phyloP scores from a whole-genome alignment of 2,888 invertebrate genomes.

The Cryptus armator region DNA sequence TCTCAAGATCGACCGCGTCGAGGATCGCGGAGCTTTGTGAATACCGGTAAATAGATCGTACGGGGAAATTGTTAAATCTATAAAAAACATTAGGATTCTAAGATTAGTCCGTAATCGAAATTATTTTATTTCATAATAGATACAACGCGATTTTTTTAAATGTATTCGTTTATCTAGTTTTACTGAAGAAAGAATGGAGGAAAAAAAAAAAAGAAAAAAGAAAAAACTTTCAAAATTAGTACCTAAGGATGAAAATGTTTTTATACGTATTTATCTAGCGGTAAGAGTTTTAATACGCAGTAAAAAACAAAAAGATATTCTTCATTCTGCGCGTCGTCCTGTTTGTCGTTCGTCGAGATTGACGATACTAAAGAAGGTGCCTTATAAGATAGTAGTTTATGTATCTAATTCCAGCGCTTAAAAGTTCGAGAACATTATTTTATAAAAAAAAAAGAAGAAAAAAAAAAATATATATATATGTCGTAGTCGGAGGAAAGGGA shows the following conservation, averaged over 20 bases:
- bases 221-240: constrained; percentile 68
- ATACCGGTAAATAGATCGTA: constrained; percentile 27
- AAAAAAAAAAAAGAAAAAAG: too few species aligned
- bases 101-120: constrained; percentile 44
- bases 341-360: constrained; percentile 24
- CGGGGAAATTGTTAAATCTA: constrained; percentile 44
- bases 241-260: constrained; percentile 63
- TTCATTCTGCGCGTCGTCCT: constrained; percentile 10
- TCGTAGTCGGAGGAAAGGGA: constrained; percentile 4
- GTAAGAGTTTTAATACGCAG: constrained; percentile 39
- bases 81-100: constrained; percentile 32
- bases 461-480: constrained; percentile 25
- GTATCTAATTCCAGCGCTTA: constrained; percentile 55
- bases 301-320: constrained; percentile 23
- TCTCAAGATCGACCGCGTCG: constrained; percentile 34
- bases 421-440: constrained; percentile 32
- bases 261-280: constrained; percentile 67
- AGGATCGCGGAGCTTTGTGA: constrained; percentile 26
- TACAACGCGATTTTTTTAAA: constrained; percentile 24
- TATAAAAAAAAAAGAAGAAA: constrained; percentile 13
- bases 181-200: constrained; percentile 1
- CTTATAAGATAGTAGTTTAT: constrained; percentile 67
- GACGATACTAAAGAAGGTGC: constrained; percentile 62
- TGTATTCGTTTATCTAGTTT: constrained; percentile 51
- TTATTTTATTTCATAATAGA: constrained; percentile 52